Percentiles rank a stretch among this genome's conserved stretches.
Evolutionary conservation across 2,888 invertebrate species (phyloP).

Genomic region (Heliconius charithonia): DNA sequence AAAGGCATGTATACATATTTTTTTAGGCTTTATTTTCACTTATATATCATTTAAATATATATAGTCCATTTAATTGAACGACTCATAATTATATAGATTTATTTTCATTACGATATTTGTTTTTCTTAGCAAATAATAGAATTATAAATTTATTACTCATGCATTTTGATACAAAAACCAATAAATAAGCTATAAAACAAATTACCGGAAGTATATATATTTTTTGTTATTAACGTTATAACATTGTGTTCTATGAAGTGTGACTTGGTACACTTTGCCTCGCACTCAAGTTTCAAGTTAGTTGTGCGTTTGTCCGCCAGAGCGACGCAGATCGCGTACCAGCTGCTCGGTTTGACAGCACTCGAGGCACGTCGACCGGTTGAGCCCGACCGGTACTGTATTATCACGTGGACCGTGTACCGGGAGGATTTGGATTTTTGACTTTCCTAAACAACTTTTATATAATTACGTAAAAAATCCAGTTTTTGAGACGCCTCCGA

Average conservation of each 20-base stretch:
- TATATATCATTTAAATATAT: neutral
- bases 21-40: conserved; percentile 9
- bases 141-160: neutral
- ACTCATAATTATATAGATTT: no score
- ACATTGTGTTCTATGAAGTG: conserved; percentile 15
- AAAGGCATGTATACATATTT: conserved; percentile 57
- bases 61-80: no score
- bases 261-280: conserved; percentile 56
- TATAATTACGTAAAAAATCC: conserved; percentile 61
- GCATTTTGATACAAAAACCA: neutral
- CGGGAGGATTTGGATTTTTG: conserved; percentile 64
- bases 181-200: neutral
- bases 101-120: neutral
- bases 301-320: conserved; percentile 76
- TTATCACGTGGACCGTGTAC: conserved; percentile 64
- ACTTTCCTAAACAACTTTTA: conserved; percentile 66
- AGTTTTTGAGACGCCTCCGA: conserved; percentile 48
- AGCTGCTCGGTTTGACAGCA: conserved; percentile 62
- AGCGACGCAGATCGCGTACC: conserved; percentile 67
- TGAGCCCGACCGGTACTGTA: conserved; percentile 44
- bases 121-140: neutral
- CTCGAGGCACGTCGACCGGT: conserved; percentile 67
- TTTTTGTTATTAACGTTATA: neutral
- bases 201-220: neutral
- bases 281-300: conserved; percentile 58